phyloP scores from a whole-genome alignment of 2,888 invertebrate genomes.

The Rhopalosiphum nymphaeae region DNA sequence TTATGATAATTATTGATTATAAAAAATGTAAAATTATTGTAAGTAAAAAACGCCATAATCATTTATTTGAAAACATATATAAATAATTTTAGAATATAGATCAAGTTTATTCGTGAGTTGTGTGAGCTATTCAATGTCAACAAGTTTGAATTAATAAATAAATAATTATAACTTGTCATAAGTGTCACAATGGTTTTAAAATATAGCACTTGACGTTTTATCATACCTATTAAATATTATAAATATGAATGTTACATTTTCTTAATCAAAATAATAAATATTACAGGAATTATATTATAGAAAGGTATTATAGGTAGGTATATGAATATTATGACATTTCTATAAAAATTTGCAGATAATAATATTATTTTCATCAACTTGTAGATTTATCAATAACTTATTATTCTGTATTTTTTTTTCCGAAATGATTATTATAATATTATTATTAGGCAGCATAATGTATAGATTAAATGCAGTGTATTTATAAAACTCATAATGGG shows the following conservation, averaged over 20 bases:
- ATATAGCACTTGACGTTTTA: not conserved
- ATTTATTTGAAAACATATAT: not conserved
- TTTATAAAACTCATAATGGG: not conserved
- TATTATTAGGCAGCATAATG: not conserved
- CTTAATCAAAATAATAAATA: not conserved
- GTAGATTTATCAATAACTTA: not conserved
- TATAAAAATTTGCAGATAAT: not conserved
- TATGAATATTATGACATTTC: not conserved
- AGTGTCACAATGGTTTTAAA: not conserved
- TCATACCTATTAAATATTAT: not conserved
- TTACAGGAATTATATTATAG: not conserved
- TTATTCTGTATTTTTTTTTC: not conserved
- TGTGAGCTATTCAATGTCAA: not conserved
- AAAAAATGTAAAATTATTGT: not conserved
- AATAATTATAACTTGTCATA: not conserved
- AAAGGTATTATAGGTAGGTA: not conserved
- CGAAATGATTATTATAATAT: not conserved
- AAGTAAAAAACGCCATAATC: not conserved
- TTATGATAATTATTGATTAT: not conserved
- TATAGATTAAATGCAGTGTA: not conserved
- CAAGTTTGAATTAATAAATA: not conserved
- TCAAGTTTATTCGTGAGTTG: not conserved
- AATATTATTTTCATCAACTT: not conserved
- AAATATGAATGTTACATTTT: not conserved
- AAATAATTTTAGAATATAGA: not conserved